Evolutionary conservation across 2,113 vertebrate genomes (phyloP).

Genomic region (Nematolebias whitei): DNA sequence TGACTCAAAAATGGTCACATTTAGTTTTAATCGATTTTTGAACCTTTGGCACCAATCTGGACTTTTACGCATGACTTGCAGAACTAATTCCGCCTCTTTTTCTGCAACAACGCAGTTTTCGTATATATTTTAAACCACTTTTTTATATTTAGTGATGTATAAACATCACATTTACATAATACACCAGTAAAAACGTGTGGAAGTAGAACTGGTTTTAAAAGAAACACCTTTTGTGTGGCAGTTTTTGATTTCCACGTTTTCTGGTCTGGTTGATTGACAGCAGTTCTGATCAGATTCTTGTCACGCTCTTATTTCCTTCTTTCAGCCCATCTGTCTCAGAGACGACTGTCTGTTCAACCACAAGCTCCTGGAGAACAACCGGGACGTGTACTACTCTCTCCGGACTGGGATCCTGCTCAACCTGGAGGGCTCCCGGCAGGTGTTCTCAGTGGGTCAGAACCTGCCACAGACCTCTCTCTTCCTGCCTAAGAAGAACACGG

Average conservation of each 20-base stretch:
- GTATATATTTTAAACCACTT: too few relatives aligned
- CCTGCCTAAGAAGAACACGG: constrained; percentile 84
- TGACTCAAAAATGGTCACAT: too few relatives aligned
- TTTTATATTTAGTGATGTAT: too few relatives aligned
- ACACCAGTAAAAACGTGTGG: too few relatives aligned
- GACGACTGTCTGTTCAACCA: constrained; percentile 89
- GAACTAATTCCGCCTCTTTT: neutral
- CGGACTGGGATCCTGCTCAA: constrained; percentile 87
- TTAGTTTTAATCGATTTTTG: neutral
- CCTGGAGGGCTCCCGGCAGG: constrained; percentile 85
- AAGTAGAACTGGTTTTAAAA: too few relatives aligned
- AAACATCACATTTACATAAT: too few relatives aligned
- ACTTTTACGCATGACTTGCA: constrained; percentile 9
- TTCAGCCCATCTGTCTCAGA: constrained; percentile 83
- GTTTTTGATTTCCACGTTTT: neutral
- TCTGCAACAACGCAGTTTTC: too few relatives aligned
- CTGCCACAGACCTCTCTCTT: constrained; percentile 88
- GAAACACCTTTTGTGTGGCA: neutral
- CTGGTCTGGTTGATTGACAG: neutral
- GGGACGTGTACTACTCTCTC: constrained; percentile 89
- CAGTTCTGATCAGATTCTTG: neutral
- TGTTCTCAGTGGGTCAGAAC: constrained; percentile 81
- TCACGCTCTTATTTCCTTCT: neutral
- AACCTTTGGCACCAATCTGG: neutral
- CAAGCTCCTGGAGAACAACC: constrained; percentile 88